Conservation (phyloP, 2,113 vertebrate species). For the Oxyura jamaicensis region DNA sequence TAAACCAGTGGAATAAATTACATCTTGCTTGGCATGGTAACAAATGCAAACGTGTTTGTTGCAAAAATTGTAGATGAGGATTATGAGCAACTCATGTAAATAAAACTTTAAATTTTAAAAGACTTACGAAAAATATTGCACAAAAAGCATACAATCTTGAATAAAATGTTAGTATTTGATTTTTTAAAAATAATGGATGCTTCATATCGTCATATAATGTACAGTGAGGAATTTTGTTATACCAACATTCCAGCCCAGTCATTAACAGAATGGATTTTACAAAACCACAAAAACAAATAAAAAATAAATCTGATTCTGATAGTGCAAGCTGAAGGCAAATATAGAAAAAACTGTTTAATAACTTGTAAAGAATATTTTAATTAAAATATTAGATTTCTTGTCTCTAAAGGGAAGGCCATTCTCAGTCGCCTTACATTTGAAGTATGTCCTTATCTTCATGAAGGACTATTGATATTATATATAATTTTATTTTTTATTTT, state of each 20-base stretch:
- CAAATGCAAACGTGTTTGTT: slow-evolving; percentile 16
- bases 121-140: background rate
- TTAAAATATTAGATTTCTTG: background rate
- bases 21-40: background rate
- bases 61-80: background rate
- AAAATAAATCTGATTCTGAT: background rate
- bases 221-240: background rate
- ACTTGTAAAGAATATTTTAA: background rate
- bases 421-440: background rate
- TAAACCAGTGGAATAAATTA: slow-evolving; percentile 4
- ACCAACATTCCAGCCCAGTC: background rate
- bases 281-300: too few species aligned
- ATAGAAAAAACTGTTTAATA: background rate
- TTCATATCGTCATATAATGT: background rate
- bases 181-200: background rate
- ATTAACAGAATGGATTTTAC: background rate
- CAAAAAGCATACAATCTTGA: background rate
- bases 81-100: background rate
- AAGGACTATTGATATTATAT: background rate
- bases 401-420: background rate
- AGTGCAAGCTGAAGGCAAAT: background rate
- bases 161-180: background rate
- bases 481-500: background rate
- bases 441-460: background rate
- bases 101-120: background rate